A percentile compares a stretch with the other conserved stretches of the same genome.
These are phyloP conservation scores for Lutjanus erythropterus DNA, from an alignment of 2,113 vertebrate genomes.

Conservation along the genomic window DNA sequence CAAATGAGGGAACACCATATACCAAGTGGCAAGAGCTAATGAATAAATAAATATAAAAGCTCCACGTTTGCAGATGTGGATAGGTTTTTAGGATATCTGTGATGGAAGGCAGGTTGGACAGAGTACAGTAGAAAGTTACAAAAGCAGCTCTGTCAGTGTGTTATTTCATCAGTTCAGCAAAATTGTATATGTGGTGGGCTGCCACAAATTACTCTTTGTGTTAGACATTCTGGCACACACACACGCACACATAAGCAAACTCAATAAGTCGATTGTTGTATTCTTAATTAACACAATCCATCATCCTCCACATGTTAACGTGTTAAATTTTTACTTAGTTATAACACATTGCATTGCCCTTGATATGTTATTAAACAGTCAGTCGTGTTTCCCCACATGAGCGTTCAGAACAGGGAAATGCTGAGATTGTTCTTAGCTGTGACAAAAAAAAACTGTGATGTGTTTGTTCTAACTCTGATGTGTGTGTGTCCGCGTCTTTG, in stretches of 20 bases:
- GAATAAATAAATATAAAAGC: conserved; percentile 16
- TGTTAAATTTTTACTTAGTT: neutral
- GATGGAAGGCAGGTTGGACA: conserved; percentile 10
- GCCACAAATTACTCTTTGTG: conserved; percentile 21
- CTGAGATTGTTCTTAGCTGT: neutral
- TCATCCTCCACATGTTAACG: conserved; percentile 15
- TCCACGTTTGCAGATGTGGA: neutral
- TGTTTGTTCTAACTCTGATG: no score
- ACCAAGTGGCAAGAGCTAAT: conserved; percentile 7
- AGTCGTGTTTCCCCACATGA: neutral
- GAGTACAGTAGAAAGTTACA: conserved; percentile 27
- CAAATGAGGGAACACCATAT: conserved; percentile 5
- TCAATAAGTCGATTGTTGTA: conserved; percentile 13
- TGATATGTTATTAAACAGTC: neutral
- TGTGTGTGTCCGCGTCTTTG: neutral
- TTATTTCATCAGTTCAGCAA: conserved; percentile 30
- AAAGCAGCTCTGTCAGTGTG: conserved; percentile 10
- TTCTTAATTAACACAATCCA: conserved; percentile 28
- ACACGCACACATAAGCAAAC: conserved; percentile 8
- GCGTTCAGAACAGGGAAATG: neutral
- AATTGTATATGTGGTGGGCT: conserved; percentile 2
- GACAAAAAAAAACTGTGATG: conserved; percentile 10
- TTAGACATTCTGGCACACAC: conserved; percentile 5
- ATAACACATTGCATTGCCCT: neutral
- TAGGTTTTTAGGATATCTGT: conserved; percentile 9